These are phyloP conservation scores for Lampris megalopsis DNA, from an alignment of 2,113 vertebrate species.

Conservation along the genomic window DNA sequence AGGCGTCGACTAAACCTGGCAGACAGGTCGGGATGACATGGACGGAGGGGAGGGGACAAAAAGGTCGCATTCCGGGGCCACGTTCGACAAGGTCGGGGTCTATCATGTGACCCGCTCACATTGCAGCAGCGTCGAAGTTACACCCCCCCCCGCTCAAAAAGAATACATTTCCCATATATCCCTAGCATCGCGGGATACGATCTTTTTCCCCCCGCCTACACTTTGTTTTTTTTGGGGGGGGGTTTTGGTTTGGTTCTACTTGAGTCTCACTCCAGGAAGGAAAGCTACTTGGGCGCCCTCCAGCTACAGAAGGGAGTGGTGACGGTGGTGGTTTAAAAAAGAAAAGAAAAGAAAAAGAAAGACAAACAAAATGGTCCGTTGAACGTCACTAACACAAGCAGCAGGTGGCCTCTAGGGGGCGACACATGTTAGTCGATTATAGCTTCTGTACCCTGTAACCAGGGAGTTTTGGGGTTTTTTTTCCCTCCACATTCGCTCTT, in stretches of 20 bases:
- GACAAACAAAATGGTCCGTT: neutral
- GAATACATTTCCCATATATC: no score
- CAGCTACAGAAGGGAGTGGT: conserved; percentile 7
- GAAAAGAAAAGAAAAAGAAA: neutral
- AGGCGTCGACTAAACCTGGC: neutral
- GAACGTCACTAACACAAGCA: neutral
- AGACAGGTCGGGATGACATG: conserved; percentile 10
- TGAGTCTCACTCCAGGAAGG: neutral
- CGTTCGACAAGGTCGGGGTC: conserved; percentile 9
- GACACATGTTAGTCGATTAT: conserved; percentile 35
- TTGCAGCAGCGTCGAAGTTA: no score
- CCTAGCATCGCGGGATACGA: no score
- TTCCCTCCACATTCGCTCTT: no score
- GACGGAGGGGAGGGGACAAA: neutral
- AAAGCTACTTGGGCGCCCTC: conserved; percentile 12
- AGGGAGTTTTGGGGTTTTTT: no score
- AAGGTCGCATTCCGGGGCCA: neutral
- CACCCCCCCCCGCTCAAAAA: no score
- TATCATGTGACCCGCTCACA: conserved; percentile 27
- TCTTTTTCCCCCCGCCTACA: no score
- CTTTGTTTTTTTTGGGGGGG: no score
- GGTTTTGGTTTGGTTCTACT: neutral
- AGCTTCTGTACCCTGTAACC: no score
- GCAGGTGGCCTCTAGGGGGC: conserved; percentile 24
- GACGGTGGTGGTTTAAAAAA: neutral